These are phyloP conservation scores for Xestia sexstrigata DNA, from an alignment of 2,888 invertebrate genomes.

Conservation along the genomic window DNA sequence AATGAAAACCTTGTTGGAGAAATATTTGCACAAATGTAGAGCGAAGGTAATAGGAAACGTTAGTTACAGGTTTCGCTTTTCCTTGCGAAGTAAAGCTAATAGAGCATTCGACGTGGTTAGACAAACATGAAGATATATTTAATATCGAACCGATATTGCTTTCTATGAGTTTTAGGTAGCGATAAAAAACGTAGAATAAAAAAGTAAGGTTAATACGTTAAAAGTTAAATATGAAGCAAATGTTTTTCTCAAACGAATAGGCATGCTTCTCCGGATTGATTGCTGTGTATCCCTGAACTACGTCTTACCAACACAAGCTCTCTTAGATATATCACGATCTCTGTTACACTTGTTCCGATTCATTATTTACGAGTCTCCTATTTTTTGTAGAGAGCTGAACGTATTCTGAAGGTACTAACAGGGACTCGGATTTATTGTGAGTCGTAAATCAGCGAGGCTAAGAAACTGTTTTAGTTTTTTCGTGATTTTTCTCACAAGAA, in stretches of 20 bases:
- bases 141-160: neutral
- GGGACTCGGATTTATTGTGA: slow-evolving; percentile 16
- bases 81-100: neutral
- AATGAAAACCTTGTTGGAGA: slow-evolving; percentile 6
- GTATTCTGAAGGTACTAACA: slow-evolving; percentile 15
- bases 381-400: neutral
- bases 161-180: neutral
- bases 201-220: neutral
- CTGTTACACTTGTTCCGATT: slow-evolving; percentile 20
- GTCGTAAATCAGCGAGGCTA: neutral
- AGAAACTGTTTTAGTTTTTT: slow-evolving; percentile 3
- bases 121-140: neutral
- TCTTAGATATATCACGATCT: slow-evolving; percentile 18
- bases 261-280: neutral
- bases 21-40: no score
- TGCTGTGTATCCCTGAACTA: neutral
- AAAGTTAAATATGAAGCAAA: neutral
- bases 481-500: neutral
- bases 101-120: neutral
- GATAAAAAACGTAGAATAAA: neutral
- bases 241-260: neutral
- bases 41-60: neutral
- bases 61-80: neutral
- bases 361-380: no score
- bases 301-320: slow-evolving; percentile 1